A percentile compares a stretch with the other conserved stretches of the same genome.
These are phyloP conservation scores for Promerops cafer DNA, from an alignment of 2,113 vertebrate species.

Conservation along the genomic window DNA sequence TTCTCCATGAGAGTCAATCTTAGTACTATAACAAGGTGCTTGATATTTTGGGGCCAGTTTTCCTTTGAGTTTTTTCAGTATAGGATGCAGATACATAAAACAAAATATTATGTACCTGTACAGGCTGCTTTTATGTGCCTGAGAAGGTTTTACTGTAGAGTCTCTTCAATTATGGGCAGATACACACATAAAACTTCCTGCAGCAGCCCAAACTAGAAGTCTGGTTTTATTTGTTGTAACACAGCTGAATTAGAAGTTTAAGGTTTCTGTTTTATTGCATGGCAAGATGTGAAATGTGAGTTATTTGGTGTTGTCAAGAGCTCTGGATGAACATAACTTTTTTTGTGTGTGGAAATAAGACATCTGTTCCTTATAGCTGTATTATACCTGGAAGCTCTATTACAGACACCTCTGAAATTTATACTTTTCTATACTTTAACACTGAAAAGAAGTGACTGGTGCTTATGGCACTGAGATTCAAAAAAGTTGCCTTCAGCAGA, in stretches of 20 bases:
- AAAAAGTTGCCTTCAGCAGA: background rate
- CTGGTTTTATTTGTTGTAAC: background rate
- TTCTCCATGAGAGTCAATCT: background rate
- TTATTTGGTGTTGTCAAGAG: background rate
- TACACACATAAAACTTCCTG: background rate
- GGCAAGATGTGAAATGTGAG: background rate
- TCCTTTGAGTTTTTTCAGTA: background rate
- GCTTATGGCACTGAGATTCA: background rate
- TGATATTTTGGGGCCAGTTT: background rate
- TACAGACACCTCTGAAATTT: background rate
- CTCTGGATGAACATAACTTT: background rate
- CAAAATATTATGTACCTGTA: fast-evolving
- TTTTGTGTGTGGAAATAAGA: background rate
- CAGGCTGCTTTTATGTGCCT: background rate
- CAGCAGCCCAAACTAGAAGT: background rate
- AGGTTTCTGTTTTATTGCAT: background rate
- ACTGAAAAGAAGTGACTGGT: background rate
- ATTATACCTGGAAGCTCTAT: background rate
- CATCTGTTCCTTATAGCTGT: background rate
- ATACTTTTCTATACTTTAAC: background rate
- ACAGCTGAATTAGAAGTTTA: background rate
- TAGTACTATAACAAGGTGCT: background rate
- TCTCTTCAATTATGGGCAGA: background rate
- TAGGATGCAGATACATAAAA: background rate
- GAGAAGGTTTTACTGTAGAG: background rate